phyloP scores from a whole-genome alignment of 2,113 vertebrate species.

The Puffinus mauretanicus region DNA sequence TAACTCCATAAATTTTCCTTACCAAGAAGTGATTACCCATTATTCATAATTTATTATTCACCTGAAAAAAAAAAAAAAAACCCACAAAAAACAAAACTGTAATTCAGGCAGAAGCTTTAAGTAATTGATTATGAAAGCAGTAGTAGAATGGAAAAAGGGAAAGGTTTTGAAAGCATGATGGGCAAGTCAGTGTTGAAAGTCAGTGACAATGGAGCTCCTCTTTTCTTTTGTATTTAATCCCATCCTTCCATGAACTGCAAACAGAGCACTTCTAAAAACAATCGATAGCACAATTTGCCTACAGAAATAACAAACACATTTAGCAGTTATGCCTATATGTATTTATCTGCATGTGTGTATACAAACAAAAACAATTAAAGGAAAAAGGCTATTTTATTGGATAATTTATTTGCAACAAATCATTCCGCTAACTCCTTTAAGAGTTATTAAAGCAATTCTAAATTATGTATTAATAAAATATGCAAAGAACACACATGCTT shows the following conservation, averaged over 20 bases:
- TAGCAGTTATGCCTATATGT: not conserved
- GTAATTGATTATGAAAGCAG: not conserved
- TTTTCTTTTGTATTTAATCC: not conserved
- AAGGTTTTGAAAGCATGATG: not conserved
- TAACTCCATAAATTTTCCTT: not conserved
- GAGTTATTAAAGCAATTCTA: not conserved
- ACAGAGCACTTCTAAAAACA: not conserved
- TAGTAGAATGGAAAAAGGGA: not conserved
- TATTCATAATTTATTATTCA: not conserved
- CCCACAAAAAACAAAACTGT: not conserved
- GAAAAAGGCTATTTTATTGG: not conserved
- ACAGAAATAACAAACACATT: not conserved
- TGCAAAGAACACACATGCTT: not conserved
- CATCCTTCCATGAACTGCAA: not conserved
- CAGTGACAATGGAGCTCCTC: not conserved
- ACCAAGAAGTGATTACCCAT: not conserved
- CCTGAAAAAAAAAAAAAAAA: not conserved
- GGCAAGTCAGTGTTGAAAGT: not conserved
- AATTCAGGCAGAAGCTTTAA: not conserved
- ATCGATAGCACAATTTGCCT: not conserved
- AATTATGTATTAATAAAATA: constrained; percentile 27
- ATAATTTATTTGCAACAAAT: not conserved
- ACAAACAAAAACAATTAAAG: not conserved
- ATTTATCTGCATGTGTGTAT: not conserved
- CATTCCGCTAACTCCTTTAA: not conserved